Evolutionary conservation across 2,113 vertebrate genomes (phyloP).

Genomic region (Columbina picui): DNA sequence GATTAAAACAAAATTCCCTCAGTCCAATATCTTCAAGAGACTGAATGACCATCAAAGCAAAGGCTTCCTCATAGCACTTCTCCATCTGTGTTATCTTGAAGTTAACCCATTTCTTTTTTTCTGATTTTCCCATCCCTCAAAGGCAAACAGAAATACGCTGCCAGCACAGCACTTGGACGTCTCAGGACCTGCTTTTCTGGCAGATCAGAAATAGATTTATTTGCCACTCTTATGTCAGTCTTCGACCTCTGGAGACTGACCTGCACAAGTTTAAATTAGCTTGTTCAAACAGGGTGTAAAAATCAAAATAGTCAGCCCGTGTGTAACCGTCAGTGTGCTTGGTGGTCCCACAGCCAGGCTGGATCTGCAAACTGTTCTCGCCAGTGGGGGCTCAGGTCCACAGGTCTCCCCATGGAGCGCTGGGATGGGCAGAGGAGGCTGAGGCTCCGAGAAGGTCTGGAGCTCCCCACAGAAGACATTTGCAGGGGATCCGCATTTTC

Average conservation of each 20-base stretch:
- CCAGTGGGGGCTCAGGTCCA: not conserved
- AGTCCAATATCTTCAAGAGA: not conserved
- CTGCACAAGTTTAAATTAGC: not conserved
- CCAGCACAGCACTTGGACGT: not conserved
- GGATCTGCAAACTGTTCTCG: not conserved
- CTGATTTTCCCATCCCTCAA: not conserved
- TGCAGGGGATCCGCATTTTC: not conserved
- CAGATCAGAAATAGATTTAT: conserved; percentile 47
- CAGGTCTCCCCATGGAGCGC: accelerated
- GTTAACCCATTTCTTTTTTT: not conserved
- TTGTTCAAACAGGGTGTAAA: not conserved
- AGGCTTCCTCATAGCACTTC: not conserved
- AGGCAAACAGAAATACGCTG: not conserved
- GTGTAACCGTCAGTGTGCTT: accelerated
- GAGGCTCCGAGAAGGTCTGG: not conserved
- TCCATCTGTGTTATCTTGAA: not conserved
- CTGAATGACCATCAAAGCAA: not conserved
- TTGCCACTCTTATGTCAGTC: conserved; percentile 25
- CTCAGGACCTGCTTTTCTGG: conserved; percentile 18
- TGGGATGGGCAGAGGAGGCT: accelerated
- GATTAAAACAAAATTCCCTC: not conserved
- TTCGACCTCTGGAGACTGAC: conserved; percentile 8
- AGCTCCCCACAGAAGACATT: not conserved
- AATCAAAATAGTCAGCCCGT: accelerated
- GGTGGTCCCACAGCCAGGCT: not conserved